Percentiles rank a stretch among this genome's conserved stretches.
These are phyloP conservation scores for Naso thynnoides DNA, from an alignment of 2,797 vertebrate species.

Conservation along the genomic window DNA sequence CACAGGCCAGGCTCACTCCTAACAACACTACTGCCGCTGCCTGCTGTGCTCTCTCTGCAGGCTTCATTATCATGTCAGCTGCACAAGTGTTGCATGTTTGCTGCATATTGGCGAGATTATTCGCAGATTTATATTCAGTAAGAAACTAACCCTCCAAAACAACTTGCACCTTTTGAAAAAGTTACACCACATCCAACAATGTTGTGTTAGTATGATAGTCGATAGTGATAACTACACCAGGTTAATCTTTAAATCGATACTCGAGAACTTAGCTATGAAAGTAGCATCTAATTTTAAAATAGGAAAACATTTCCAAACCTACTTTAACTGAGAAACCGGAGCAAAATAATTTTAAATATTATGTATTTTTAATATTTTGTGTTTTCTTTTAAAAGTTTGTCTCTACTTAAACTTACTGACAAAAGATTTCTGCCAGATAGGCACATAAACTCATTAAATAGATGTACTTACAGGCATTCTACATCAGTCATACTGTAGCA, in stretches of 20 bases:
- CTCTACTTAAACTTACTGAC: too few relatives aligned
- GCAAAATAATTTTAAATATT: background rate
- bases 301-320: too few relatives aligned
- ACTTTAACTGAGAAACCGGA: background rate
- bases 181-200: background rate
- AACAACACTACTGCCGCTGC: slow-evolving; percentile 44
- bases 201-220: background rate
- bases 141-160: slow-evolving; percentile 3
- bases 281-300: background rate
- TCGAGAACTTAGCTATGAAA: background rate
- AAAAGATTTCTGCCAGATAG: too few relatives aligned
- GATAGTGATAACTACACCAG: background rate
- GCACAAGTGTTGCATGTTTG: slow-evolving; percentile 1
- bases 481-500: background rate
- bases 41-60: slow-evolving; percentile 38
- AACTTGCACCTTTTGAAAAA: background rate
- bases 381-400: background rate
- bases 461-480: background rate
- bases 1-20: slow-evolving; percentile 24
- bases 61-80: slow-evolving; percentile 50
- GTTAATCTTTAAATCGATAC: background rate
- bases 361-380: background rate
- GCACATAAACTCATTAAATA: background rate
- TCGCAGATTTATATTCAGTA: background rate
- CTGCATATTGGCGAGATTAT: background rate